Conservation (phyloP, 2,888 invertebrate species). For the Nipponacmea schrenckii region DNA sequence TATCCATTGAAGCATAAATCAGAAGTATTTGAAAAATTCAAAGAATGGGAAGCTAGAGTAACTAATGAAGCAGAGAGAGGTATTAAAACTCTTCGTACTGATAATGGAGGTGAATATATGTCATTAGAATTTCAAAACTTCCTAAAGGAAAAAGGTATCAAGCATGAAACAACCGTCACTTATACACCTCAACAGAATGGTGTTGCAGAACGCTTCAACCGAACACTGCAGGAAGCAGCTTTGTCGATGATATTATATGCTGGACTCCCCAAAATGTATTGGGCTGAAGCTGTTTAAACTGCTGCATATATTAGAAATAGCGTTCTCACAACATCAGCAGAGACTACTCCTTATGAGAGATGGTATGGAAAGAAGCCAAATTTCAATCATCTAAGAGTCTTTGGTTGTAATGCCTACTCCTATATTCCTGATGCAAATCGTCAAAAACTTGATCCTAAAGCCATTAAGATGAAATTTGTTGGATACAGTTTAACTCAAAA, state of each 20-base stretch:
- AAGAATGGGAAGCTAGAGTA: neutral
- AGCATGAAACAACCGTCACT: slow-evolving; percentile 51
- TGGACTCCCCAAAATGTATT: no score
- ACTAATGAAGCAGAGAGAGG: neutral
- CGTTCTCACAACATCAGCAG: slow-evolving; percentile 36
- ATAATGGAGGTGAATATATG: no score
- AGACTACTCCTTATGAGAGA: slow-evolving; percentile 34
- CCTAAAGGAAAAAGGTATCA: slow-evolving; percentile 36
- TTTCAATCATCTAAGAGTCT: slow-evolving; percentile 22
- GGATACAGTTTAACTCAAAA: slow-evolving; percentile 29
- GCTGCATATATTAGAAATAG: slow-evolving; percentile 59
- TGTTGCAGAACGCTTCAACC: slow-evolving; percentile 54
- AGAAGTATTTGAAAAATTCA: neutral
- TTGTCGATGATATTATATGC: no score
- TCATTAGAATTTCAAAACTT: no score
- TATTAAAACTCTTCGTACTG: neutral
- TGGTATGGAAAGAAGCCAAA: slow-evolving; percentile 27
- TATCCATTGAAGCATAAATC: neutral
- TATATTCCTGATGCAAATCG: slow-evolving; percentile 30
- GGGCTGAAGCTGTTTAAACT: slow-evolving; percentile 60
- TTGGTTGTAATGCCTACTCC: slow-evolving; percentile 27
- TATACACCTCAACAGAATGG: slow-evolving; percentile 63
- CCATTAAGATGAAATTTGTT: slow-evolving; percentile 23
- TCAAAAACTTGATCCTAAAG: slow-evolving; percentile 23
- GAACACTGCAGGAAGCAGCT: slow-evolving; percentile 54